A percentile compares a stretch with the other conserved stretches of the same genome.
Conservation (phyloP, 2,113 vertebrate genomes). For the Microcebus tavaratra region DNA sequence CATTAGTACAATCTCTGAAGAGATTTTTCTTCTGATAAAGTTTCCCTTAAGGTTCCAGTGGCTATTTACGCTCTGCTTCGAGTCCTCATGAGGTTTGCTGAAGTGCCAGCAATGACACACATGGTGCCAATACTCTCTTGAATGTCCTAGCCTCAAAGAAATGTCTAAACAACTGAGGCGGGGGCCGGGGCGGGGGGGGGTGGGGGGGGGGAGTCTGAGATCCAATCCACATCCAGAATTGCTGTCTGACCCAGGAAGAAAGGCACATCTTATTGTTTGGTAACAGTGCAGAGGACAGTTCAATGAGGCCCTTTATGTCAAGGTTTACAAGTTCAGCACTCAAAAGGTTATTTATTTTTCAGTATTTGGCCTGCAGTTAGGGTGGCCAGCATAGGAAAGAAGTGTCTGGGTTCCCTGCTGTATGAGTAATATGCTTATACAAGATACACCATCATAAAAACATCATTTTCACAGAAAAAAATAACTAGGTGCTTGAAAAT, state of each 20-base stretch:
- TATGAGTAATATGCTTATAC: slow-evolving; percentile 51
- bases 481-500: slow-evolving; percentile 55
- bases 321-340: slow-evolving; percentile 42
- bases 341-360: slow-evolving; percentile 56
- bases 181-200: background rate
- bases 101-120: slow-evolving; percentile 62
- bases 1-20: slow-evolving; percentile 30
- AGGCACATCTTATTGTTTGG: slow-evolving; percentile 46
- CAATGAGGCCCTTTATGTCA: slow-evolving; percentile 52
- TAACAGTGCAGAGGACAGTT: slow-evolving; percentile 33
- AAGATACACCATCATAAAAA: slow-evolving; percentile 63
- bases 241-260: slow-evolving; percentile 42
- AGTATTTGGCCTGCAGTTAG: slow-evolving; percentile 58
- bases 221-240: slow-evolving; percentile 27
- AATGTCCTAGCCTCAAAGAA: slow-evolving; percentile 41
- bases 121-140: slow-evolving; percentile 22
- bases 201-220: background rate
- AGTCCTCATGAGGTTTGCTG: slow-evolving; percentile 58
- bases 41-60: slow-evolving; percentile 56
- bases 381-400: slow-evolving; percentile 51
- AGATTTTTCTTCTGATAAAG: slow-evolving; percentile 62
- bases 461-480: slow-evolving; percentile 47
- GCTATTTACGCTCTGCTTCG: slow-evolving; percentile 1
- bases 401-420: slow-evolving; percentile 37
- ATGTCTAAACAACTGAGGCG: slow-evolving; percentile 36